phyloP scores from a whole-genome alignment of 1,140 invertebrate genomes.

The Vanessa atalanta region DNA sequence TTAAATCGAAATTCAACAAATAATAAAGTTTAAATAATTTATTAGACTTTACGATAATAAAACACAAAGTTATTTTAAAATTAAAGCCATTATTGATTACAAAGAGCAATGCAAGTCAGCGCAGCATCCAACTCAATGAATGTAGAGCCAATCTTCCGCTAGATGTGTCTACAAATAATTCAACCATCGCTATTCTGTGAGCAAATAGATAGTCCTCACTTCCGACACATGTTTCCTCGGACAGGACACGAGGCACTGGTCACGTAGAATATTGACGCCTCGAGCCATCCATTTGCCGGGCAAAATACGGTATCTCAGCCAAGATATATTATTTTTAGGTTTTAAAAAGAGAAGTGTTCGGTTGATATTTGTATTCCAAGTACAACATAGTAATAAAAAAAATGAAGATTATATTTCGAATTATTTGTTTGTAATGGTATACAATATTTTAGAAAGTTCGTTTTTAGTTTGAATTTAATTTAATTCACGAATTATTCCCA shows the following conservation, averaged over 20 bases:
- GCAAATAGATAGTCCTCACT: slow-evolving; percentile 76
- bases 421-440: background rate
- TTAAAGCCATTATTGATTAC: background rate
- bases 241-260: slow-evolving; percentile 64
- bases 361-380: slow-evolving; percentile 2
- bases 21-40: no score
- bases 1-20: no score
- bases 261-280: slow-evolving; percentile 78
- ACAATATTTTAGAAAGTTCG: no score
- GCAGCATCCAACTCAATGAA: slow-evolving; percentile 33
- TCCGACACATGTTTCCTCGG: slow-evolving; percentile 76
- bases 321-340: slow-evolving; percentile 33
- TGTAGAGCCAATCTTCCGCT: slow-evolving; percentile 52
- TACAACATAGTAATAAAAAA: background rate
- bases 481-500: no score
- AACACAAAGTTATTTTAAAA: background rate
- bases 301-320: slow-evolving; percentile 40
- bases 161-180: slow-evolving; percentile 64
- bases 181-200: slow-evolving; percentile 67
- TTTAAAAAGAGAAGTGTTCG: background rate
- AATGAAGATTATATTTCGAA: background rate
- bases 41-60: background rate
- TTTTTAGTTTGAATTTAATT: no score
- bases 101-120: slow-evolving; percentile 29
- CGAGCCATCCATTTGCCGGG: slow-evolving; percentile 55